A percentile compares a stretch with the other conserved stretches of the same genome.
phyloP scores from a whole-genome alignment of 2,113 vertebrate genomes.

The Elanoides forficatus region DNA sequence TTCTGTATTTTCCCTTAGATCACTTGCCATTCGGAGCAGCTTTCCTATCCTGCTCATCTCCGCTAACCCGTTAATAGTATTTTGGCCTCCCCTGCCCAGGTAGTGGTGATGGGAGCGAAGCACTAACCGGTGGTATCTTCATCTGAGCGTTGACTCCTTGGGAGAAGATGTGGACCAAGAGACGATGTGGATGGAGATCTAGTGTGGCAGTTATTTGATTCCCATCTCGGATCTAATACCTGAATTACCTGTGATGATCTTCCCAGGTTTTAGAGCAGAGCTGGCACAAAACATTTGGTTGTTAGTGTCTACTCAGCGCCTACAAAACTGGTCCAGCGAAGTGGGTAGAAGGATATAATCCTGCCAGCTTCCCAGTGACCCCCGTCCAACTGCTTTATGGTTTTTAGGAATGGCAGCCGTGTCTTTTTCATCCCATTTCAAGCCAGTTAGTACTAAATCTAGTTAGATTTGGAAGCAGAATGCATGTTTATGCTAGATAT shows the following conservation, averaged over 20 bases:
- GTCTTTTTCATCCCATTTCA: neutral
- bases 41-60: constrained; percentile 4
- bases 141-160: neutral
- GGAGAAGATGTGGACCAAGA: neutral
- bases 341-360: neutral
- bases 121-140: neutral
- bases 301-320: neutral
- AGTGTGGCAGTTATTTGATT: neutral
- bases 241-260: neutral
- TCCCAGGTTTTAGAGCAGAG: neutral
- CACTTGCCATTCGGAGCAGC: neutral
- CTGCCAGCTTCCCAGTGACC: neutral
- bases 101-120: neutral
- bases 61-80: neutral
- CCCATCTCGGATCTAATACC: neutral
- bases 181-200: neutral
- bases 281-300: neutral
- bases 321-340: neutral
- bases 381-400: neutral
- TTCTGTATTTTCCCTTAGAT: constrained; percentile 14
- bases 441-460: neutral
- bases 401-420: fast-evolving
- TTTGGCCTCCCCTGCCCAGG: neutral
- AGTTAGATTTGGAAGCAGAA: neutral
- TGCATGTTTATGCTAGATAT: neutral